Evolutionary conservation across 1,140 invertebrate genomes (phyloP).

Genomic region (Coptotermes formosanus): DNA sequence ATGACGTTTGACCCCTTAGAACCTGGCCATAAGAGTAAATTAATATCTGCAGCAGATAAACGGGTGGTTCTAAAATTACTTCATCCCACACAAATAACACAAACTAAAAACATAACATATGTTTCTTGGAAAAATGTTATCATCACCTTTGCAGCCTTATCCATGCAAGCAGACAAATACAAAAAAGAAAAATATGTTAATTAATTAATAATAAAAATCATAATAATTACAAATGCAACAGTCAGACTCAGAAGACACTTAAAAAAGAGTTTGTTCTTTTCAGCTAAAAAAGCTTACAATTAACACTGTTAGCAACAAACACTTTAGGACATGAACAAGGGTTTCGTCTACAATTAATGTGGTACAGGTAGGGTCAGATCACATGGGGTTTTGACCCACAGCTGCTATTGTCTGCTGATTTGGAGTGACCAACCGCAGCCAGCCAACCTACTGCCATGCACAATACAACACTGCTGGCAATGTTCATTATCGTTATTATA

Average conservation of each 20-base stretch:
- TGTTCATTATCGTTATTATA: not conserved
- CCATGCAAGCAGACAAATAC: slow-evolving; percentile 43
- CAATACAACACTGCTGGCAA: not conserved
- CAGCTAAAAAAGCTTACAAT: not conserved
- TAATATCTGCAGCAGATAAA: not conserved
- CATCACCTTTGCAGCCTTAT: slow-evolving; percentile 44
- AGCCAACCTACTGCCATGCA: not conserved
- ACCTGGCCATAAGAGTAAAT: slow-evolving; percentile 10
- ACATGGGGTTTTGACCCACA: not conserved
- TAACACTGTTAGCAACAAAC: slow-evolving; percentile 1
- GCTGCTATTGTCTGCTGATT: not conserved
- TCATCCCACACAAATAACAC: not conserved
- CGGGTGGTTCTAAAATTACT: slow-evolving; percentile 12
- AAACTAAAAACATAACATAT: slow-evolving; percentile 13
- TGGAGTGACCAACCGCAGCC: not conserved
- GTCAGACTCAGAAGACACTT: slow-evolving; percentile 5
- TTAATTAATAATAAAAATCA: slow-evolving; percentile 23
- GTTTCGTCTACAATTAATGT: not conserved
- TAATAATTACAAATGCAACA: slow-evolving; percentile 26
- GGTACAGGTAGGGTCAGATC: not conserved
- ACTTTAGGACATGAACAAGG: not conserved
- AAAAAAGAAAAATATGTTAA: slow-evolving; percentile 37
- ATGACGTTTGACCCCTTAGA: not conserved
- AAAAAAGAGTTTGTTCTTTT: not conserved
- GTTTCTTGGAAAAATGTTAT: slow-evolving; percentile 23